phyloP scores from a whole-genome alignment of 92 coral and sea anemone species.

The Epizoanthus stellaris region DNA sequence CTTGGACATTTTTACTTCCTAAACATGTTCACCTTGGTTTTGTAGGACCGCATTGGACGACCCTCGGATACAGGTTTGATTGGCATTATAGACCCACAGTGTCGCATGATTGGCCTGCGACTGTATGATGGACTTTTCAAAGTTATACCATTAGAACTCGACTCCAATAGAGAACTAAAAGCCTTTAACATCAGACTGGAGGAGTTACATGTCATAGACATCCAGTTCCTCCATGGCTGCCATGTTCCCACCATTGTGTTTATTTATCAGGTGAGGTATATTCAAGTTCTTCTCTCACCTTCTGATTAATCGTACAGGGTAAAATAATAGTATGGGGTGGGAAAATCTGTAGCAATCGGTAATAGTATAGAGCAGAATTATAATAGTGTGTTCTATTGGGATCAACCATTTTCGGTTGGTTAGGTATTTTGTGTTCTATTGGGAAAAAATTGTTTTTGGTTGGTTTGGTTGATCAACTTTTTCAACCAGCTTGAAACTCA shows the following conservation, averaged over 20 bases:
- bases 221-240: slow-evolving; percentile 96
- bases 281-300: too few species aligned
- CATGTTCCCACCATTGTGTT: slow-evolving; percentile 92
- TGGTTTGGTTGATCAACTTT: too few species aligned
- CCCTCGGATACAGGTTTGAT: slow-evolving; percentile 98
- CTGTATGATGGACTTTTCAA: slow-evolving; percentile 96
- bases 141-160: slow-evolving; percentile 92
- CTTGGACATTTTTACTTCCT: background rate
- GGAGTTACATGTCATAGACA: slow-evolving; percentile 94
- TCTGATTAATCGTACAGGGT: too few species aligned
- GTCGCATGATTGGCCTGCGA: slow-evolving; percentile 96
- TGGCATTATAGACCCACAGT: slow-evolving; percentile 94
- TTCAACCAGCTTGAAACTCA: too few species aligned
- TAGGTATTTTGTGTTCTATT: too few species aligned
- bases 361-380: too few species aligned
- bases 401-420: too few species aligned
- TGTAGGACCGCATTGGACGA: slow-evolving; percentile 91
- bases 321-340: too few species aligned
- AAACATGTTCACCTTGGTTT: background rate
- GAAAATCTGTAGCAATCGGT: too few species aligned
- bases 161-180: slow-evolving; percentile 89
- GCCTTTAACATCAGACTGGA: slow-evolving; percentile 97
- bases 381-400: too few species aligned
- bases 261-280: slow-evolving; percentile 83
- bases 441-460: too few species aligned